These are phyloP conservation scores for Muscicapa comitata DNA, from an alignment of 2,797 vertebrate species.

Conservation along the genomic window DNA sequence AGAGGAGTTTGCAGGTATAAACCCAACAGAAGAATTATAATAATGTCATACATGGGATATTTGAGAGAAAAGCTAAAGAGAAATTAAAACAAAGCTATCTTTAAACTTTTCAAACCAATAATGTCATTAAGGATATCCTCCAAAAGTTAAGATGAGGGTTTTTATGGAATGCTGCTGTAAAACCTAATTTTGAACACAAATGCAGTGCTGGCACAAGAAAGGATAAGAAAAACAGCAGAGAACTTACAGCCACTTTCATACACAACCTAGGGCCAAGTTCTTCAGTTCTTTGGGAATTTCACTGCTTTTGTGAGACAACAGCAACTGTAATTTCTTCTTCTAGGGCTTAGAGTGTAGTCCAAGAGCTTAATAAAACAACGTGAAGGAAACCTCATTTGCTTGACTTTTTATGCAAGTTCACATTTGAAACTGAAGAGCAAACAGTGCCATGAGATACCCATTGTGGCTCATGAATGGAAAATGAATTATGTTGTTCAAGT, in stretches of 20 bases:
- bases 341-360: not conserved
- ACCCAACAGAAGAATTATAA: conserved; percentile 31
- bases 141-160: not conserved
- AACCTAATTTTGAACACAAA: not conserved
- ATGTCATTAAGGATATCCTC: conserved; percentile 26
- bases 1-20: conserved; percentile 45
- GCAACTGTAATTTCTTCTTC: conserved; percentile 34
- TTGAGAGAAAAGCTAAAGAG: conserved; percentile 19
- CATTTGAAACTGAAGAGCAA: conserved; percentile 52
- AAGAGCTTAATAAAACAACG: conserved; percentile 42
- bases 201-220: not conserved
- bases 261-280: not conserved
- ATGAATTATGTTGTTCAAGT: conserved; percentile 66
- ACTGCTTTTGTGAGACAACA: conserved; percentile 22
- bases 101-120: conserved; percentile 25
- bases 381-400: conserved; percentile 28
- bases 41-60: not conserved
- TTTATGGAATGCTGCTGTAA: not conserved
- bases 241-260: not conserved
- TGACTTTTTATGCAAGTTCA: conserved; percentile 52
- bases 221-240: not conserved
- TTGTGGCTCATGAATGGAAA: conserved; percentile 65
- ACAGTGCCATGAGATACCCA: conserved; percentile 54
- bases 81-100: conserved; percentile 45
- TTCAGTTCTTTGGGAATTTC: conserved; percentile 17